These are phyloP conservation scores for Apodemia mormo DNA, from an alignment of 2,888 invertebrate genomes.

Conservation along the genomic window DNA sequence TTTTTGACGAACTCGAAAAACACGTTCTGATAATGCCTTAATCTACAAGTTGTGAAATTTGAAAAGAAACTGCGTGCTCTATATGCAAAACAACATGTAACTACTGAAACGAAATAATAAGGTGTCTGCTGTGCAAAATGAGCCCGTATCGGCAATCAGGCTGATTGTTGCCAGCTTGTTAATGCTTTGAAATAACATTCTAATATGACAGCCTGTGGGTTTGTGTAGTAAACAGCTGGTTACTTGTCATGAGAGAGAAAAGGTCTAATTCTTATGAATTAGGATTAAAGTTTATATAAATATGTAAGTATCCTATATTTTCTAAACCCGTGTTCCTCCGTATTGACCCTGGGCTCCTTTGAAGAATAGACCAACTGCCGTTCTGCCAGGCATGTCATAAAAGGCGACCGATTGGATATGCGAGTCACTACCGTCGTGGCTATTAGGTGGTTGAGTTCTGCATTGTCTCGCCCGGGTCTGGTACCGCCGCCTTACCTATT, in stretches of 20 bases:
- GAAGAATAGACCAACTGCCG: no score
- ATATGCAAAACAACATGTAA: slow-evolving; percentile 1
- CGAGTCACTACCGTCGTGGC: no score
- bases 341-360: no score
- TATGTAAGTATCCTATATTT: no score
- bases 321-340: no score
- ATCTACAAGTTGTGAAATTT: not conserved
- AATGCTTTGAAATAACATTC: slow-evolving; percentile 3
- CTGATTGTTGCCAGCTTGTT: slow-evolving; percentile 1
- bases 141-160: slow-evolving; percentile 16
- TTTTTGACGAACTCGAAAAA: not conserved
- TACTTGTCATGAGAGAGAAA: not conserved
- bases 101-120: not conserved
- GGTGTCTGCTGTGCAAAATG: not conserved
- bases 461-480: no score
- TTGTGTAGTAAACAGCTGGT: not conserved
- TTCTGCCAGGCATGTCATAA: no score
- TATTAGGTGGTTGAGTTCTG: no score
- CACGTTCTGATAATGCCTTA: not conserved
- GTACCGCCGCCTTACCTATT: no score
- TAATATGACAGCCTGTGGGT: slow-evolving; percentile 12
- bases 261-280: not conserved
- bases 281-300: not conserved
- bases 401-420: no score
- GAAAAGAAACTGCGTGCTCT: slow-evolving; percentile 21